Evolutionary conservation across 1,140 invertebrate genomes (phyloP), one percentile per base, ranked within the genome.

Genomic region (Euwallacea fornicatus): DNA sequence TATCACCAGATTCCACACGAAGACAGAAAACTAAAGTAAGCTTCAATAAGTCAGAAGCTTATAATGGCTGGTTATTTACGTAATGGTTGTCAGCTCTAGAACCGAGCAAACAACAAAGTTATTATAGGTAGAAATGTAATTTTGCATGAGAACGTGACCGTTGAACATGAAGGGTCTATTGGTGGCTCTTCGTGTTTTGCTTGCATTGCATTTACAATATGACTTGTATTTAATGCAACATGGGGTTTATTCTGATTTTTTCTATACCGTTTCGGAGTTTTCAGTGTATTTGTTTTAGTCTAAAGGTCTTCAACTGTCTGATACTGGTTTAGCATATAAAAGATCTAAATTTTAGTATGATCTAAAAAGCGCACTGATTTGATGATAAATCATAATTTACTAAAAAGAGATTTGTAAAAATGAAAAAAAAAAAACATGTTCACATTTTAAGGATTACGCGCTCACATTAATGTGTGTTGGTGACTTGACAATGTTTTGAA

Each of bases 341-440:
- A 16, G 61, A 13, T 60, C 42, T 42, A 72, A 69, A 46, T 61
- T 58, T 10, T 15, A 82, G 13, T 68, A 58, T 72, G 80, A 80
- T 2, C 64, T 82, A 6, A 80, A 81, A 58, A 78, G 80, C 63
- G 77, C 46, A 50, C 6, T 6, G 9, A 50, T 11, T 3, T 50
- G 46, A 11, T 50, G 46, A 4, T 50, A 13, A 50, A 13, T 50
- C 2, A 50, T 50, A 11, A 50, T 50, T 13, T 50, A 50, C 46
- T 50, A 50, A 50, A 50, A 50, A 50, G 3, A 0, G 46, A 6
- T 2, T 50, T 50, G 2, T 2, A 50, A 6, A 50, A 50, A 13
- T 50, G 2, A 2, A 50, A 13, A 50, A 50, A n/a, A 50, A 13
- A 6, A 50, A 4, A 2, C 46, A 50, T 50, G 46, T 2, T 11